Evolutionary conservation across 2,797 vertebrate genomes (phyloP).

Genomic region (Clarias laeviceps): DNA sequence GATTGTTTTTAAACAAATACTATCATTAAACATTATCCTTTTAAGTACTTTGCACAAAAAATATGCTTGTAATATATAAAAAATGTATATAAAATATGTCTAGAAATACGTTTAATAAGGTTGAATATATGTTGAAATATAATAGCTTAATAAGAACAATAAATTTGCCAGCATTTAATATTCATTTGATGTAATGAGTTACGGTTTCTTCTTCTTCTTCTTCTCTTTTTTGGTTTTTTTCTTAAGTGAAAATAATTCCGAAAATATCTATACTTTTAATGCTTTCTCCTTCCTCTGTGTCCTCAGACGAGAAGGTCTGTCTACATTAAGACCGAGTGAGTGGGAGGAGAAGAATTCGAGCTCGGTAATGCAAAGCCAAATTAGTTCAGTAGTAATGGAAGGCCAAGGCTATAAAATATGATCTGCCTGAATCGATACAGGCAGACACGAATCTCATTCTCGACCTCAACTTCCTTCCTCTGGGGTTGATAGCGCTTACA

Average conservation of each 20-base stretch:
- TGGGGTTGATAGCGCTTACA: slow-evolving; percentile 7
- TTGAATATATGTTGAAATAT: neutral
- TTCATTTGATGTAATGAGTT: neutral
- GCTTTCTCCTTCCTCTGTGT: slow-evolving; percentile 18
- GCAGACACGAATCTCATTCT: slow-evolving; percentile 11
- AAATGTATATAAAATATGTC: neutral
- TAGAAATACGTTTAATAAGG: neutral
- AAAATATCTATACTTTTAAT: neutral
- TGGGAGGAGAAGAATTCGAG: slow-evolving; percentile 18
- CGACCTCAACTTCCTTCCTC: slow-evolving; percentile 10
- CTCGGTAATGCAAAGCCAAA: slow-evolving; percentile 45
- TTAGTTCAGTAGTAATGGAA: slow-evolving; percentile 41
- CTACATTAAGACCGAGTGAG: slow-evolving; percentile 19
- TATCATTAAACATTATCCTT: neutral
- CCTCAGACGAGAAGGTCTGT: slow-evolving; percentile 4
- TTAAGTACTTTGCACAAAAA: neutral
- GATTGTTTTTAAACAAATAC: neutral
- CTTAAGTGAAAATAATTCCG: neutral
- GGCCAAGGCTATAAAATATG: slow-evolving; percentile 36
- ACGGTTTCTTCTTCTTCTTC: neutral
- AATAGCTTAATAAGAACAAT: neutral
- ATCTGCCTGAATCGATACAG: slow-evolving; percentile 48
- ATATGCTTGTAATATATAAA: neutral
- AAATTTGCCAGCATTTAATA: neutral
- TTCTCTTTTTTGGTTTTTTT: too few species aligned